Evolutionary conservation across 1,140 invertebrate genomes (phyloP).

Genomic region (Glossosoma conforme): DNA sequence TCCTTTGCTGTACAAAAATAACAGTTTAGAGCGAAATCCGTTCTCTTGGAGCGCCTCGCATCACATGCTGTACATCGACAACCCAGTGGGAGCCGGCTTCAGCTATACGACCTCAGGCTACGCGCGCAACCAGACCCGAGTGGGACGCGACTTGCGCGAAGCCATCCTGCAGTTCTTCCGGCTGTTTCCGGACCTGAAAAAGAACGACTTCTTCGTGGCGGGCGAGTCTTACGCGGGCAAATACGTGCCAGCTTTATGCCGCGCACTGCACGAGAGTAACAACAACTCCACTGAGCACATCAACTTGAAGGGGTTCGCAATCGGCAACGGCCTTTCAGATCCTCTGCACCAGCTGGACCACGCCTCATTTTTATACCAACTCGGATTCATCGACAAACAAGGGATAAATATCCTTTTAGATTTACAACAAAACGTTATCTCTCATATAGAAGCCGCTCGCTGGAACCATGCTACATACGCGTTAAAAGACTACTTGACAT

Average conservation of each 20-base stretch:
- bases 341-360: constrained; percentile 74
- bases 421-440: too few species aligned
- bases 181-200: constrained; percentile 62
- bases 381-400: constrained; percentile 75
- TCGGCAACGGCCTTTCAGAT: constrained; percentile 82
- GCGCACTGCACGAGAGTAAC: constrained; percentile 66
- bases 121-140: constrained; percentile 59
- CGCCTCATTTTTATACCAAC: constrained; percentile 74
- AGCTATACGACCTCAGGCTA: constrained; percentile 68
- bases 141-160: constrained; percentile 62
- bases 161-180: constrained; percentile 68
- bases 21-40: constrained; percentile 52
- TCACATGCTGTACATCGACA: constrained; percentile 80
- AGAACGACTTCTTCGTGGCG: constrained; percentile 69
- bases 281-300: constrained; percentile 52
- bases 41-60: constrained; percentile 71
- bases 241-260: constrained; percentile 74
- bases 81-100: constrained; percentile 79
- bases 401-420: too few species aligned
- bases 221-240: constrained; percentile 87
- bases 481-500: too few species aligned
- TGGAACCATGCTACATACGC: too few species aligned
- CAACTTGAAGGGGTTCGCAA: constrained; percentile 69
- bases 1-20: constrained; percentile 59
- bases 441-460: too few species aligned